These are phyloP conservation scores for Diplolepis rosae DNA, from an alignment of 2,888 invertebrate species.

Conservation along the genomic window DNA sequence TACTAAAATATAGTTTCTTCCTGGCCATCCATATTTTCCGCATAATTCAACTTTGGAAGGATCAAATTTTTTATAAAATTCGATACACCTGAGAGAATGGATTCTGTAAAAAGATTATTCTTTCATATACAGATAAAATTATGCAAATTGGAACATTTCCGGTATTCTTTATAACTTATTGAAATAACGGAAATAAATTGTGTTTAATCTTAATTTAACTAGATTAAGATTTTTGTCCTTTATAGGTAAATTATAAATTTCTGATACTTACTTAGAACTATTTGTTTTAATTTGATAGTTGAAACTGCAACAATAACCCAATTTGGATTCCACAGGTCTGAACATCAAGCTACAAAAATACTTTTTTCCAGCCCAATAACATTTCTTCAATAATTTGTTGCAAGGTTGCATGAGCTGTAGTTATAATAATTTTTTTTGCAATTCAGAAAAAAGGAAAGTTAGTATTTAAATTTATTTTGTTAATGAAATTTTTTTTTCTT, in stretches of 20 bases:
- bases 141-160: too few relatives aligned
- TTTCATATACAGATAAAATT: too few relatives aligned
- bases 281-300: slow-evolving; percentile 20
- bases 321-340: not conserved
- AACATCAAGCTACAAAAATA: slow-evolving; percentile 64
- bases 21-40: not conserved
- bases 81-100: not conserved
- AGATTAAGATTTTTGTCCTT: too few relatives aligned
- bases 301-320: slow-evolving; percentile 10
- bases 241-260: too few relatives aligned
- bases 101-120: not conserved
- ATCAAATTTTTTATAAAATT: not conserved
- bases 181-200: too few relatives aligned
- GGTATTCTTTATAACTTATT: too few relatives aligned
- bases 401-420: slow-evolving; percentile 74
- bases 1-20: not conserved
- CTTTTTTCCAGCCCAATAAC: slow-evolving; percentile 73
- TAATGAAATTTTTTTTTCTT: too few relatives aligned
- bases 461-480: not conserved
- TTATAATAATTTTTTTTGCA: too few relatives aligned
- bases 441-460: not conserved
- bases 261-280: too few relatives aligned
- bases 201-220: too few relatives aligned
- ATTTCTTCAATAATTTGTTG: slow-evolving; percentile 74
- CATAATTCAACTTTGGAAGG: not conserved